phyloP scores from a whole-genome alignment of 2,113 vertebrate species.

The Pholis gunnellus region DNA sequence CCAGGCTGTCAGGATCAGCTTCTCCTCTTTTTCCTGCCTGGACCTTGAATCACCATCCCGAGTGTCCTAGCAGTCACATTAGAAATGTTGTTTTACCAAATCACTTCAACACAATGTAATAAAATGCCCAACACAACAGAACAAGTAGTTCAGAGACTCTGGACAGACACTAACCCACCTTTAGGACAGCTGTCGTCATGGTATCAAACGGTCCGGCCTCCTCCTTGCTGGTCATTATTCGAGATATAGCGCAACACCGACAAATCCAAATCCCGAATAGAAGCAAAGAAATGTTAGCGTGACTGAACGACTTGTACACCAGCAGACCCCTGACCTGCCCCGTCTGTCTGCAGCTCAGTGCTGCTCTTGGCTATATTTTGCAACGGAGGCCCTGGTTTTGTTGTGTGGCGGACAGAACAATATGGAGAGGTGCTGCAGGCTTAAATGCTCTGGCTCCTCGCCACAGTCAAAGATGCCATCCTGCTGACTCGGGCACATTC shows the following conservation, averaged over 20 bases:
- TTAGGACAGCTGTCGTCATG: slow-evolving; percentile 79
- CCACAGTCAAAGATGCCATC: slow-evolving; percentile 50
- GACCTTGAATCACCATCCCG: slow-evolving; percentile 76
- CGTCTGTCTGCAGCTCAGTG: slow-evolving; percentile 7
- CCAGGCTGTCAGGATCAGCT: slow-evolving; percentile 86
- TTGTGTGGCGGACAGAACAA: slow-evolving; percentile 62
- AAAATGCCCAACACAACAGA: neutral
- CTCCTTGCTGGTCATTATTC: slow-evolving; percentile 81
- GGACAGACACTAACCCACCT: slow-evolving; percentile 75
- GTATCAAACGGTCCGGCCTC: slow-evolving; percentile 78
- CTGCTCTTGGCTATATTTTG: slow-evolving; percentile 32
- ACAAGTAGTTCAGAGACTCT: neutral
- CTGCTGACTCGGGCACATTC: slow-evolving; percentile 74
- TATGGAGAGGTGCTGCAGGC: slow-evolving; percentile 65
- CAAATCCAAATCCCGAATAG: slow-evolving; percentile 6
- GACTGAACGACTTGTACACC: slow-evolving; percentile 18
- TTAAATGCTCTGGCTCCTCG: slow-evolving; percentile 45
- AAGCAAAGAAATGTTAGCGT: slow-evolving; percentile 3
- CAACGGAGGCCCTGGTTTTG: slow-evolving; percentile 56
- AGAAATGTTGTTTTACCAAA: neutral
- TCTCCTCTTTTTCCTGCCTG: slow-evolving; percentile 84
- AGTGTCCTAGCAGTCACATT: slow-evolving; percentile 66
- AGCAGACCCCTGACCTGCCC: slow-evolving; percentile 26
- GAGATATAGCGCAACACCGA: neutral
- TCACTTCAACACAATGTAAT: neutral